Conservation (phyloP, 2,888 invertebrate species). For the Chironomus riparius region DNA sequence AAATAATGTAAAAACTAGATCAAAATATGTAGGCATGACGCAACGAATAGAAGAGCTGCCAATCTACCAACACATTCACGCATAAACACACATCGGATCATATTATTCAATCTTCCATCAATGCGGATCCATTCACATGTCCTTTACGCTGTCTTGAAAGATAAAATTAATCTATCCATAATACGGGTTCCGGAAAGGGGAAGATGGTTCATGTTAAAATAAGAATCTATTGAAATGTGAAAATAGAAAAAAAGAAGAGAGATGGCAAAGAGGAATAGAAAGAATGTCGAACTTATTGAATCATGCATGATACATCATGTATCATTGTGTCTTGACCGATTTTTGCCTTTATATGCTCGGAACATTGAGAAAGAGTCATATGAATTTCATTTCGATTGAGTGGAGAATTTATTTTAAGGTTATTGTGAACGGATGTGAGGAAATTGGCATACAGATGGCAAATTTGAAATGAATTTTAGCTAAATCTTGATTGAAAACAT, state of each 20-base stretch:
- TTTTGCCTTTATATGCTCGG: background rate
- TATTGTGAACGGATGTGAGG: too few species aligned
- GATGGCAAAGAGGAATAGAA: background rate
- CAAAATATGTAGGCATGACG: too few species aligned
- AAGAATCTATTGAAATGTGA: too few species aligned
- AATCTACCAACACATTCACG: background rate
- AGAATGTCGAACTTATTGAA: background rate
- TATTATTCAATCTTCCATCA: background rate
- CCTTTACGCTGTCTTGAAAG: background rate
- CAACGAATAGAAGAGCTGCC: too few species aligned
- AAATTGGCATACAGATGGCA: too few species aligned
- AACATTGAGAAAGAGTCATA: background rate
- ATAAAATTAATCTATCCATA: conserved; percentile 15
- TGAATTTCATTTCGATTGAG: too few species aligned
- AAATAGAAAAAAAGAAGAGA: background rate
- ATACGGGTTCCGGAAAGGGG: background rate
- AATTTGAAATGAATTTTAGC: too few species aligned
- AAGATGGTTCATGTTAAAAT: too few species aligned
- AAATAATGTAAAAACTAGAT: too few species aligned
- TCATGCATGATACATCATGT: conserved; percentile 8
- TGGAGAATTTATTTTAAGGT: too few species aligned
- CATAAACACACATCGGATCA: background rate
- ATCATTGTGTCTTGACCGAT: background rate
- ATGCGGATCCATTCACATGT: background rate
- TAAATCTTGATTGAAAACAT: too few species aligned